These are phyloP conservation scores for Phylloscopus collybita DNA, from an alignment of 2,797 vertebrate species.

Conservation along the genomic window DNA sequence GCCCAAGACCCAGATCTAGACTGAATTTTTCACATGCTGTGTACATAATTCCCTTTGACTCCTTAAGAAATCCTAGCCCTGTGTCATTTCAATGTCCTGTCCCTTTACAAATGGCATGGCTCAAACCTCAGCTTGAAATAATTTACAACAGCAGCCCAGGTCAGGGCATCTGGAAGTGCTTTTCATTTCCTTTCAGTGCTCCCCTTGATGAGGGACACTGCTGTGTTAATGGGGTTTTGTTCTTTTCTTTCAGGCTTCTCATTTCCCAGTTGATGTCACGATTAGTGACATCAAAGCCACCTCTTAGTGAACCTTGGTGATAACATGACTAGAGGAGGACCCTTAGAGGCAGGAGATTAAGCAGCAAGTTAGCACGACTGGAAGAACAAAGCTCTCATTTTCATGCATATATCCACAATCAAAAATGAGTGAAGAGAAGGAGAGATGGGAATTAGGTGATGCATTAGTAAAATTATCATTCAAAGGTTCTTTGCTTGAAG, in stretches of 20 bases:
- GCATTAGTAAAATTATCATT: constrained; percentile 22
- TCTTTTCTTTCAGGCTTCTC: constrained; percentile 32
- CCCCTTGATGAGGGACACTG: constrained; percentile 14
- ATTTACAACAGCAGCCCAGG: background rate
- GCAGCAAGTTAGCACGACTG: background rate
- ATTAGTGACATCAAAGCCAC: constrained; percentile 25
- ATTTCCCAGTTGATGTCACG: background rate
- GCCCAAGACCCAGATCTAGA: background rate
- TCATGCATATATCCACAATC: background rate
- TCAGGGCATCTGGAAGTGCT: constrained; percentile 14
- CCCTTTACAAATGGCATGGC: background rate
- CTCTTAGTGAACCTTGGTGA: background rate
- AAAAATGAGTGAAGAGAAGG: constrained; percentile 7
- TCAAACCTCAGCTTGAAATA: constrained; percentile 37
- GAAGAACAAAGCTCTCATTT: constrained; percentile 18
- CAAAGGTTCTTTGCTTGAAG: background rate
- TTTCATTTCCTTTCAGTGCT: constrained; percentile 18
- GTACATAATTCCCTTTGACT: background rate
- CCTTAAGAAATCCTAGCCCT: background rate
- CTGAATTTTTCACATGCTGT: background rate
- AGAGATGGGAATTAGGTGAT: background rate
- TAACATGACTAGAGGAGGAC: background rate
- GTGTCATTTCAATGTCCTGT: background rate
- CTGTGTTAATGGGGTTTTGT: constrained; percentile 36
- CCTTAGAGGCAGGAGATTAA: constrained; percentile 9